These are phyloP conservation scores for Anorthoa munda DNA, from an alignment of 2,888 invertebrate genomes.

Conservation along the genomic window DNA sequence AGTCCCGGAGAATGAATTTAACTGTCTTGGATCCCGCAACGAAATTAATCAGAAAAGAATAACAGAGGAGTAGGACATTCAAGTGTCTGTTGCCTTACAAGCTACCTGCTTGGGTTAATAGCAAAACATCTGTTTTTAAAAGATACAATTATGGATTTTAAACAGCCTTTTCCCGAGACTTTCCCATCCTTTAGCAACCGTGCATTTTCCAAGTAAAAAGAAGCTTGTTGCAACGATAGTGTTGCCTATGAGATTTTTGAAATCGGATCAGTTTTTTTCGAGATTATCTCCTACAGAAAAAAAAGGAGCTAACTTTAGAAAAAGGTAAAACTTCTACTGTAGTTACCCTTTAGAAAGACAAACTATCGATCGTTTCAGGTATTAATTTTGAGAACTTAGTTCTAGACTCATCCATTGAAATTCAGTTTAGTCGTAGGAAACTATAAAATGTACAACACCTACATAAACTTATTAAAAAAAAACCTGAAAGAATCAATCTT, in stretches of 20 bases:
- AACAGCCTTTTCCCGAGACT: not conserved
- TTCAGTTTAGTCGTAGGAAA: not conserved
- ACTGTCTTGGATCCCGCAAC: no score
- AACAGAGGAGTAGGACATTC: no score
- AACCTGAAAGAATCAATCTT: not conserved
- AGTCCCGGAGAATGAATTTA: no score
- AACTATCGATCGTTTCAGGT: not conserved
- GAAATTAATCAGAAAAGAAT: no score
- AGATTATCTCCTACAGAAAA: no score
- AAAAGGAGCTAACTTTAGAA: no score
- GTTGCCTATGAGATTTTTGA: not conserved
- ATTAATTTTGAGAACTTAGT: not conserved
- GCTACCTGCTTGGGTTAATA: not conserved
- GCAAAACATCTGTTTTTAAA: conserved; percentile 13
- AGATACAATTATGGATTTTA: not conserved
- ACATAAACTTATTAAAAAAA: not conserved
- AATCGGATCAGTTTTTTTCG: no score
- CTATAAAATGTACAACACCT: not conserved
- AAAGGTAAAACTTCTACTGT: no score
- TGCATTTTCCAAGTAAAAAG: not conserved
- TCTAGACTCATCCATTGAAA: not conserved
- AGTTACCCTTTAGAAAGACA: not conserved
- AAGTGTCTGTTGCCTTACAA: conserved; percentile 20
- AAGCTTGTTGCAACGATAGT: not conserved
- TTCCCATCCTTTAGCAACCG: not conserved